Evolutionary conservation across 2,888 invertebrate genomes (phyloP).

Genomic region (Yponomeuta plumbellus): DNA sequence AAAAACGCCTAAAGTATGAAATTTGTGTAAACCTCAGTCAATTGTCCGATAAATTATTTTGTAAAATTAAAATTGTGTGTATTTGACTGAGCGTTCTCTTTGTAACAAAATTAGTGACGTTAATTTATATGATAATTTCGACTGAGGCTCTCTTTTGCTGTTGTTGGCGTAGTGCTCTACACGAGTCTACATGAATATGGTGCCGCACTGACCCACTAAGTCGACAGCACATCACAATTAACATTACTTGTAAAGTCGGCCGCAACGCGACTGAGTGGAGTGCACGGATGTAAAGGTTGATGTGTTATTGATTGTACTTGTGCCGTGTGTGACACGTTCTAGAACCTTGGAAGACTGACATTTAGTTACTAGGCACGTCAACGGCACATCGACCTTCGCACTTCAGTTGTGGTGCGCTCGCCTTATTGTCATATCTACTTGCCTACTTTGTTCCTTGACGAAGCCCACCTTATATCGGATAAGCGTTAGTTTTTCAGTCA

Average conservation of each 20-base stretch:
- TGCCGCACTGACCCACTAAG: too few species aligned
- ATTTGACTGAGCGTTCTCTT: slow-evolving; percentile 11
- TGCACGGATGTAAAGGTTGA: too few species aligned
- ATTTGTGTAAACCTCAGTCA: slow-evolving; percentile 31
- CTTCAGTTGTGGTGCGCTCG: not conserved
- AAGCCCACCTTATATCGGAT: slow-evolving; percentile 54
- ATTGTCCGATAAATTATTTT: slow-evolving; percentile 35
- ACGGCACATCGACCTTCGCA: too few species aligned
- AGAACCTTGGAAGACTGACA: not conserved
- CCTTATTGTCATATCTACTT: not conserved
- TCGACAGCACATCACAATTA: too few species aligned
- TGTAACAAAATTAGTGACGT: not conserved
- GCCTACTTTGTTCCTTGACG: slow-evolving; percentile 12
- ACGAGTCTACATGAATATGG: too few species aligned
- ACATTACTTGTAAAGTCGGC: too few species aligned
- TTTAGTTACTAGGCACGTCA: too few species aligned
- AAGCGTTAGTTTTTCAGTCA: slow-evolving; percentile 61
- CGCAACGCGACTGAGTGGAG: too few species aligned
- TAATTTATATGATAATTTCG: slow-evolving; percentile 7
- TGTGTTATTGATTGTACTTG: not conserved
- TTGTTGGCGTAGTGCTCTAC: not conserved
- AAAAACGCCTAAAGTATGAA: slow-evolving; percentile 6
- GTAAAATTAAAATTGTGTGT: slow-evolving; percentile 4
- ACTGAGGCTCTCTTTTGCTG: slow-evolving; percentile 12
- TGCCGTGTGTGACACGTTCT: not conserved